phyloP scores from a whole-genome alignment of 1,140 invertebrate species.

The Diplogasteroides magnus region DNA sequence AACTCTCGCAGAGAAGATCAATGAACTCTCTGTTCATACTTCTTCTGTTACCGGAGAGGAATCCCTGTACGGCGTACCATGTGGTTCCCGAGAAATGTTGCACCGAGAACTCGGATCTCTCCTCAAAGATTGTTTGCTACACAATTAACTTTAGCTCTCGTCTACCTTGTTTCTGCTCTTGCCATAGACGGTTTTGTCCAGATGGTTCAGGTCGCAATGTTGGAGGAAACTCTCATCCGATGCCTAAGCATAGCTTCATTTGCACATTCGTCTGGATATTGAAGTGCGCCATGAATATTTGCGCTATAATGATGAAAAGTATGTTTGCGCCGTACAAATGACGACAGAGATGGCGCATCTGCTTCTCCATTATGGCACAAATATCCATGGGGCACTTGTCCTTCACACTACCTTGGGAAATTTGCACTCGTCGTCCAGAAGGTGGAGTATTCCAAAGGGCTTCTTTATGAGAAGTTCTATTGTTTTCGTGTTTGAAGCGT shows the following conservation, averaged over 20 bases:
- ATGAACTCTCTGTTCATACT: conserved; percentile 2
- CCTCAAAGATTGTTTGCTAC: conserved; percentile 8
- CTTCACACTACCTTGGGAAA: conserved; percentile 22
- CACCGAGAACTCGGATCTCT: conserved; percentile 18
- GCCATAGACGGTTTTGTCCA: conserved; percentile 21
- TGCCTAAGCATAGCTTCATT: too few species aligned
- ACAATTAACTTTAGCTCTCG: not conserved
- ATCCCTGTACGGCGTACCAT: conserved; percentile 22
- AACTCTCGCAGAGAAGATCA: conserved; percentile 9
- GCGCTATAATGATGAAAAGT: too few species aligned
- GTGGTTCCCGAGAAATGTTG: conserved; percentile 21
- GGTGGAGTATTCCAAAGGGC: conserved; percentile 20
- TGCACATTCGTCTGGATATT: too few species aligned
- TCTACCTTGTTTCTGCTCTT: conserved; percentile 5
- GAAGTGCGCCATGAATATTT: too few species aligned
- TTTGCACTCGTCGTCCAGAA: conserved; percentile 25
- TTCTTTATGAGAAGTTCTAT: conserved; percentile 21
- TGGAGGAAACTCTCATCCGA: conserved; percentile 20
- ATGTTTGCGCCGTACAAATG: too few species aligned
- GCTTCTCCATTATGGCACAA: too few species aligned
- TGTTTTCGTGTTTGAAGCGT: conserved; percentile 14
- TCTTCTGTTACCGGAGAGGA: conserved; percentile 20
- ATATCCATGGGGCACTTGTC: too few species aligned
- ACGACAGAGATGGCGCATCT: not conserved
- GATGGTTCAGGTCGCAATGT: conserved; percentile 26